Evolutionary conservation across 1,140 invertebrate species (phyloP), one percentile per base, ranked within the genome.

Genomic region (Bathynomus jamesi): DNA sequence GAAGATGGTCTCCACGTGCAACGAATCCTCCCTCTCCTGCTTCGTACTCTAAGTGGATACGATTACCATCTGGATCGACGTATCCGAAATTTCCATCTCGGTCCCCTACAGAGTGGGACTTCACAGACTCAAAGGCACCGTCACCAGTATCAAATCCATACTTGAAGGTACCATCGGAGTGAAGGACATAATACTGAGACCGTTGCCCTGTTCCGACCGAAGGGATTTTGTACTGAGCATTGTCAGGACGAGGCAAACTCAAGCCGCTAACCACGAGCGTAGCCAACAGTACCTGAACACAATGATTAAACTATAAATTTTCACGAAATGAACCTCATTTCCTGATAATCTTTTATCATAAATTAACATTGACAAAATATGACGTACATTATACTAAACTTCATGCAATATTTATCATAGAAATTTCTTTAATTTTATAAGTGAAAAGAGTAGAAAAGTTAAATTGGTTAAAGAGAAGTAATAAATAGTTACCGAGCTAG

Each of bases 111-210:
- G 29, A 17, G 17, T 53, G 32, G 10, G 40, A 62, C 13, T 61
- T 46, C 27, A 68, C 67, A 27, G 60, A 46, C 64, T 76, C 74
- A 62, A 66, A 76, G 67, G 70, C 74, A 28, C 69, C 74, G 30
- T 71, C 74, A 7, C 74, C 74, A 13, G 70, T 72, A 62, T 76
- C 74, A 31, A 71, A 70, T 28, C 74, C 74, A 63, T 76, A 76
- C n/a, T 53, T 76, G 69, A 67, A 65, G 72, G 61, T 21, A 8
- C 61, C 61, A 40, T 40, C 32, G 17, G 32, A 40, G 17, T 40
- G 32, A 40, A 40, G 32, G 17, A 40, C 32, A 17, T n/a, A 40
- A 40, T 40, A 40, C 32, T 40, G 32, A 40, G 32, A 40, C 17
- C 32, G 32, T 40, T 40, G 32, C 7, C 32, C 32, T 8, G 32